Conservation (phyloP, 2,797 vertebrate species). For the Threskiornis aethiopicus region DNA sequence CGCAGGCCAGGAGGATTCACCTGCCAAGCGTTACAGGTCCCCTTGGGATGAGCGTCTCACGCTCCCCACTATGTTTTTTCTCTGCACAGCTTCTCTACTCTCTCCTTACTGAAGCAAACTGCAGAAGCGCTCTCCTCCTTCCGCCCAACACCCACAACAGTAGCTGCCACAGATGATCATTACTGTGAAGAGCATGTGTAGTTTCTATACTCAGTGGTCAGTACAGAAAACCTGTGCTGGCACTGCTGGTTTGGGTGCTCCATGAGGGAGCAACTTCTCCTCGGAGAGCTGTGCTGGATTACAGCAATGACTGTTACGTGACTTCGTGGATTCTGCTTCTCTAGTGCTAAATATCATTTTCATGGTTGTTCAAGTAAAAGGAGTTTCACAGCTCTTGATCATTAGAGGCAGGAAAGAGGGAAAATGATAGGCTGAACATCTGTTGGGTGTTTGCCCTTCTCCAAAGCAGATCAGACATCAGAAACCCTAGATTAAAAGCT, state of each 20-base stretch:
- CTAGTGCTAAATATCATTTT: neutral
- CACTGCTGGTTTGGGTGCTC: neutral
- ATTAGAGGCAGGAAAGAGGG: neutral
- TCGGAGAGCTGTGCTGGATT: rapidly evolving
- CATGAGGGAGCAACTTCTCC: neutral
- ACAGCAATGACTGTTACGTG: neutral
- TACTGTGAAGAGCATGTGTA: rapidly evolving
- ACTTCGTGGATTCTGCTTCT: neutral
- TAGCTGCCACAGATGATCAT: neutral
- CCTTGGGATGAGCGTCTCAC: neutral
- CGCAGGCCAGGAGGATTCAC: neutral
- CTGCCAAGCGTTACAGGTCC: neutral
- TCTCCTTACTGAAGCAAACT: neutral
- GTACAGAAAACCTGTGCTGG: neutral
- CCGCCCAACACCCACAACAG: neutral
- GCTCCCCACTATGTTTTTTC: rapidly evolving
- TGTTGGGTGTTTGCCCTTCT: neutral
- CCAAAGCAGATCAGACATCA: neutral
- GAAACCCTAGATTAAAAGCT: neutral
- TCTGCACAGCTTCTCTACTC: neutral
- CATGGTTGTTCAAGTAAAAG: neutral
- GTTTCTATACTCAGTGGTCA: neutral
- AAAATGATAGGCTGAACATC: neutral
- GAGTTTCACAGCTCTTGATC: neutral
- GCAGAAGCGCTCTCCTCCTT: neutral